Evolutionary conservation across 2,888 invertebrate species (phyloP).

Genomic region (Drosophila macrospina): DNA sequence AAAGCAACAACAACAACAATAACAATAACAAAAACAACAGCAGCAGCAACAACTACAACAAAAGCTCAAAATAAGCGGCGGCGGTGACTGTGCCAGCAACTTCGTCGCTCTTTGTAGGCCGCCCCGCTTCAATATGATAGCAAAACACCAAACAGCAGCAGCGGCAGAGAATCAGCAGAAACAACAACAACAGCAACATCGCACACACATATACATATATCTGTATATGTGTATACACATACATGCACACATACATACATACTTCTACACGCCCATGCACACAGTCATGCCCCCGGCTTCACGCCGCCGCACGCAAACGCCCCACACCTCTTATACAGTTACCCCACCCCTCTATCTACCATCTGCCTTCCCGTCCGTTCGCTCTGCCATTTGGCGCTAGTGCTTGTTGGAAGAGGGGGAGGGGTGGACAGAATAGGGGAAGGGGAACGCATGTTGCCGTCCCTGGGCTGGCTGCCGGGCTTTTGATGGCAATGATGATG

Average conservation of each 20-base stretch:
- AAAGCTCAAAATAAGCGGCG: conserved; percentile 42
- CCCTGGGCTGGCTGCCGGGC: conserved; percentile 65
- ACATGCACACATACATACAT: conserved; percentile 20
- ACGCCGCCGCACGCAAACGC: conserved; percentile 61
- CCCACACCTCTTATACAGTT: conserved; percentile 35
- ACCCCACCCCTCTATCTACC: conserved; percentile 2
- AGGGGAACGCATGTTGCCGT: conserved; percentile 48
- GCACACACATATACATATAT: conserved; percentile 5
- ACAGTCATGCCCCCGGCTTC: conserved; percentile 45
- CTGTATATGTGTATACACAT: conserved; percentile 21
- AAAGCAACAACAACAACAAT: conserved; percentile 56
- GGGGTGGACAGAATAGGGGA: not conserved
- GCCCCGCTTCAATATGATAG: conserved; percentile 59
- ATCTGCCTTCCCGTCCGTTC: conserved; percentile 33
- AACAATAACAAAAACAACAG: conserved; percentile 22
- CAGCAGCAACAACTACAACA: conserved; percentile 36
- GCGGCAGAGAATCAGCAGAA: conserved; percentile 15
- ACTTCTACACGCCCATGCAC: conserved; percentile 50
- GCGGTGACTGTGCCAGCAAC: conserved; percentile 41
- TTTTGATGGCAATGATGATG: conserved; percentile 58
- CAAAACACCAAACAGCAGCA: conserved; percentile 57
- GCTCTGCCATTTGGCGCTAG: conserved; percentile 61
- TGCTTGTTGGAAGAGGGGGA: conserved; percentile 6
- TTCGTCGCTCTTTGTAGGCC: conserved; percentile 68
- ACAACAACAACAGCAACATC: conserved; percentile 29